Base-by-base conservation (phyloP, 2,888 invertebrate species). In the Icerya purchasi region DNA sequence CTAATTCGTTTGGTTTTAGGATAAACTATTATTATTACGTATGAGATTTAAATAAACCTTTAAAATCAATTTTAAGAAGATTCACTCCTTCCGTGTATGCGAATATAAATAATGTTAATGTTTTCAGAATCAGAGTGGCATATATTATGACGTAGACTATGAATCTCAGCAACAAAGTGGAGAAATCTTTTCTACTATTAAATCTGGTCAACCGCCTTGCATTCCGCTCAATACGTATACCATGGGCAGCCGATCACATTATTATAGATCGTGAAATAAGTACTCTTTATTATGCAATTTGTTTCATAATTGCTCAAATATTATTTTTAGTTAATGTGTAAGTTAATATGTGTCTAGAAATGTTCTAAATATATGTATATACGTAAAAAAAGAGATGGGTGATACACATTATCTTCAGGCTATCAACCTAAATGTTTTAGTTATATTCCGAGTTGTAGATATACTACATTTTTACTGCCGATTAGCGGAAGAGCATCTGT, bases 131-230 rank as follows among this genome's bases (percentile, higher is more conserved):
- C 88, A 88, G 76, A 86, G 84, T 65, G 87, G 87, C 57, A 88
- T 89, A 66, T 89, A 90, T 72, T 89, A 89, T 68, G 89, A 90
- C 68, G 87, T 90, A 24, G 89, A 89, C 64, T 88, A 87, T 67
- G 88, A 87, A 68, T 75, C 75, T 63, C 76, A 77, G 73, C 62
- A 72, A 75, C 66, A 76, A 75, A 63, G 73, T 69, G 59, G 71
- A 70, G 64, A 72, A 74, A 70, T 80, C 80, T 64, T 63, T 56
- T 67, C 75, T 78, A 18, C 76, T 76, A 56, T 59, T 2, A 1
- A 79, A 79, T 67, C 73, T 74, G 59, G 59, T 56, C 0, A 75
- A 79, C 63, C 79, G 77, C 65, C 80, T 78, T 3, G 75, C 75
- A 23, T 87, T 64, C 87, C 87, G 36, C 77, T 89, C 70, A 87